A percentile compares a stretch with the other conserved stretches of the same genome.
Conservation (phyloP, 53 echinoderm and acorn worm species). For the Luidia sarsii region DNA sequence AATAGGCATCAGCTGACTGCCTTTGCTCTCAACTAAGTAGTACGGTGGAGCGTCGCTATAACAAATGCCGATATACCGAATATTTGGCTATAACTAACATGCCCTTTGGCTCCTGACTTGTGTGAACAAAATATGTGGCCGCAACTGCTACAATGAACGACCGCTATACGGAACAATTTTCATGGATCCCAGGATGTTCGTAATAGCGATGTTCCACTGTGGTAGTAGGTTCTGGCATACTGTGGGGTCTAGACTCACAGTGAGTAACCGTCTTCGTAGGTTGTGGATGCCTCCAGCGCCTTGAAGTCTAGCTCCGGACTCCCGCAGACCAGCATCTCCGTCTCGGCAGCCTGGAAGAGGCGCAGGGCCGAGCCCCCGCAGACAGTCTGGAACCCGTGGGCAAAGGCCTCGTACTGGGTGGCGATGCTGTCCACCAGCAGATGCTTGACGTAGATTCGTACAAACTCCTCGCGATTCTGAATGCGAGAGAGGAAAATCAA, state of each 20-base stretch:
- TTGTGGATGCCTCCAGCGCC: slow-evolving; percentile 80
- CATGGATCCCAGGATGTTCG: no score
- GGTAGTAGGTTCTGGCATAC: no score
- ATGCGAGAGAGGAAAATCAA: slow-evolving; percentile 28
- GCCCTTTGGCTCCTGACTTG: no score
- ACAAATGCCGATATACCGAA: no score
- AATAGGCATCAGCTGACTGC: no score
- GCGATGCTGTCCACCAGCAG: slow-evolving; percentile 73
- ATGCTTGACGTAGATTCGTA: slow-evolving; percentile 77
- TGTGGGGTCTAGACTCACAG: slow-evolving; percentile 63
- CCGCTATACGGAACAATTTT: no score
- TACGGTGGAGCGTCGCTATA: no score
- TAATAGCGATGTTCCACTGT: no score
- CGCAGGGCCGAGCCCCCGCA: slow-evolving; percentile 87
- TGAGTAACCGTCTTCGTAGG: slow-evolving; percentile 91
- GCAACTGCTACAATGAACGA: no score
- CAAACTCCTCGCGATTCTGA: slow-evolving; percentile 91
- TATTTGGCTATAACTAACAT: no score
- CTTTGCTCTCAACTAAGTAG: no score
- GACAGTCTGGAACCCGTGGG: slow-evolving; percentile 87
- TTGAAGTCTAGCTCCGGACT: slow-evolving; percentile 92
- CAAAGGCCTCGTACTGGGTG: slow-evolving; percentile 93
- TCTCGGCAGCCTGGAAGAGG: slow-evolving; percentile 87
- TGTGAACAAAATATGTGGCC: no score
- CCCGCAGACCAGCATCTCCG: slow-evolving; percentile 92